phyloP scores from a whole-genome alignment of 2,888 invertebrate species.

The Sminthurinus aureus region DNA sequence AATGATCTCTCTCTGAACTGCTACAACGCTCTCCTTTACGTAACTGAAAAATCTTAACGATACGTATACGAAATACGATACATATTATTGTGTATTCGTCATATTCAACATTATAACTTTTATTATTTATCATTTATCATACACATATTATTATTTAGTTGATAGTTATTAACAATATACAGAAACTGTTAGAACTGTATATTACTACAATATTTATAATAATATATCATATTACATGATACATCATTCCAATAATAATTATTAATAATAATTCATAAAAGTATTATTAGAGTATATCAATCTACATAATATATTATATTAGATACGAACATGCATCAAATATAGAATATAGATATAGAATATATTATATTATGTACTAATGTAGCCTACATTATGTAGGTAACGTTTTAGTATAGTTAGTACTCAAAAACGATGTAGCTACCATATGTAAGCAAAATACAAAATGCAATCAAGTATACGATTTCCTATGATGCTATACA shows the following conservation, averaged over 20 bases:
- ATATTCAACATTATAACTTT: not conserved
- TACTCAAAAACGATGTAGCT: no score
- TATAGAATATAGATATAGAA: no score
- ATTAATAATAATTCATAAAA: not conserved
- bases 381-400: no score
- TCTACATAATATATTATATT: no score
- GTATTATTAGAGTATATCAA: not conserved
- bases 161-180: no score
- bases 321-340: no score
- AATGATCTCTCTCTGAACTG: constrained; percentile 32
- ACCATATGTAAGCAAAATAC: constrained; percentile 1
- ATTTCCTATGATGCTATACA: no score
- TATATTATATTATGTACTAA: no score
- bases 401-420: no score
- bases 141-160: no score
- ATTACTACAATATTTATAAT: not conserved
- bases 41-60: not conserved
- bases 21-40: not conserved
- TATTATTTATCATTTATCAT: not conserved
- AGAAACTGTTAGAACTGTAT: not conserved
- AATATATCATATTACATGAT: not conserved
- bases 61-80: not conserved
- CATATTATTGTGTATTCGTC: not conserved
- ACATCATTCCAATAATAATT: not conserved
- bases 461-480: constrained; percentile 46